These are phyloP conservation scores for Ascidia mentula DNA, from an alignment of 23 tunicate genomes.

Conservation along the genomic window DNA sequence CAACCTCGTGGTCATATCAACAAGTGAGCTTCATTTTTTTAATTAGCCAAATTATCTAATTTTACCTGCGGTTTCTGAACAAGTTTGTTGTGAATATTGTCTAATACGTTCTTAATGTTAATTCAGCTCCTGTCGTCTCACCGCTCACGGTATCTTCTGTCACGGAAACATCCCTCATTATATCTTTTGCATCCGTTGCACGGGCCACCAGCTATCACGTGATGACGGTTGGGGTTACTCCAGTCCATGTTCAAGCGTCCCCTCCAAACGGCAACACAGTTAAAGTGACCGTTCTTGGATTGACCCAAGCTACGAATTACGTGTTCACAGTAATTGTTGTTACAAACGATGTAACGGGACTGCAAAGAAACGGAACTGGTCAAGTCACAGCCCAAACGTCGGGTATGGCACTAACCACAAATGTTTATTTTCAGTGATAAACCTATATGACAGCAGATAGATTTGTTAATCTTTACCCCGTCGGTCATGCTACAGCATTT, in stretches of 20 bases:
- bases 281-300: neutral
- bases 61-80: too few relatives aligned
- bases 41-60: too few relatives aligned
- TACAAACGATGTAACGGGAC: neutral
- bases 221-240: neutral
- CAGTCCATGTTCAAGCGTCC: neutral
- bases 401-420: too few relatives aligned
- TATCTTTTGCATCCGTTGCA: neutral
- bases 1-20: neutral
- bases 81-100: too few relatives aligned
- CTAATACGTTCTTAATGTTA: too few relatives aligned
- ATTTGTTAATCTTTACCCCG: neutral
- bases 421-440: too few relatives aligned
- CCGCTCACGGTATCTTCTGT: neutral
- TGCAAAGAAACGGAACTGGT: neutral
- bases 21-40: too few relatives aligned
- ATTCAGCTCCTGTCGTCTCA: neutral
- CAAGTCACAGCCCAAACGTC: neutral
- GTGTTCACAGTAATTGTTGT: neutral
- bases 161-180: neutral
- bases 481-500: neutral
- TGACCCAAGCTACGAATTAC: neutral
- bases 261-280: neutral
- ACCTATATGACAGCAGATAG: neutral
- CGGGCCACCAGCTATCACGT: neutral